Percentiles rank a stretch among this genome's conserved stretches.
These are phyloP conservation scores for Mylabris phalerata DNA, from an alignment of 1,140 invertebrate species.

Conservation along the genomic window DNA sequence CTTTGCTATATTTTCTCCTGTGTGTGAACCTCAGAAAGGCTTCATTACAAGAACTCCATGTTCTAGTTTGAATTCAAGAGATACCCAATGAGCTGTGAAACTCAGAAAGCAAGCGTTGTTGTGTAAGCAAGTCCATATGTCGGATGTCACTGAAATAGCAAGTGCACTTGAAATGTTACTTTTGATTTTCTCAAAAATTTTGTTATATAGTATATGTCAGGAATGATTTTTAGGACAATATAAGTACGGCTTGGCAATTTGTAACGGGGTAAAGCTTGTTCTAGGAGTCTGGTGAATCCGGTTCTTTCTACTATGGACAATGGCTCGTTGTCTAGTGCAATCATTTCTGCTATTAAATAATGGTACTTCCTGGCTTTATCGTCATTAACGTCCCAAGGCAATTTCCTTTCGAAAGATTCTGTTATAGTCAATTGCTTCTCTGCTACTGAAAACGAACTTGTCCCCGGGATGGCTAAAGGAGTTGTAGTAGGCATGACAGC, in stretches of 20 bases:
- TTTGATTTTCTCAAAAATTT: no score
- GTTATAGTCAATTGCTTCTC: background rate
- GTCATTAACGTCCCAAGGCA: background rate
- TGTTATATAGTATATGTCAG: slow-evolving; percentile 5
- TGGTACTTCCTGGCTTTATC: background rate
- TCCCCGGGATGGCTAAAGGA: background rate
- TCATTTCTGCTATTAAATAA: slow-evolving; percentile 15
- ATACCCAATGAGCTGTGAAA: slow-evolving; percentile 12
- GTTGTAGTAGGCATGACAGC: background rate
- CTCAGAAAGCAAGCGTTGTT: slow-evolving; percentile 2
- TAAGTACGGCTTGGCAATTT: slow-evolving; percentile 4
- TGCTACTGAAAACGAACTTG: background rate
- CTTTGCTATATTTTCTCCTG: slow-evolving; percentile 7
- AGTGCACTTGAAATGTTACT: no score
- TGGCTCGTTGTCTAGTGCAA: slow-evolving; percentile 8
- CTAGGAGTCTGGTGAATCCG: background rate
- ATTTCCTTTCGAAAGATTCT: background rate
- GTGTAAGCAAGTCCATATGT: slow-evolving; percentile 4
- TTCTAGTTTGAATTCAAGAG: slow-evolving; percentile 5
- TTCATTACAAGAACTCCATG: slow-evolving; percentile 5
- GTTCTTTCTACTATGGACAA: background rate
- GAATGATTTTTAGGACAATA: slow-evolving; percentile 1
- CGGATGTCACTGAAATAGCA: no score
- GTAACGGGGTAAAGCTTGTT: slow-evolving; percentile 1
- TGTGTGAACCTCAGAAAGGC: background rate